Evolutionary conservation across 2,888 invertebrate species (phyloP), one percentile per base, ranked within the genome.

Genomic region (Caenorhabditis sulstoni): DNA sequence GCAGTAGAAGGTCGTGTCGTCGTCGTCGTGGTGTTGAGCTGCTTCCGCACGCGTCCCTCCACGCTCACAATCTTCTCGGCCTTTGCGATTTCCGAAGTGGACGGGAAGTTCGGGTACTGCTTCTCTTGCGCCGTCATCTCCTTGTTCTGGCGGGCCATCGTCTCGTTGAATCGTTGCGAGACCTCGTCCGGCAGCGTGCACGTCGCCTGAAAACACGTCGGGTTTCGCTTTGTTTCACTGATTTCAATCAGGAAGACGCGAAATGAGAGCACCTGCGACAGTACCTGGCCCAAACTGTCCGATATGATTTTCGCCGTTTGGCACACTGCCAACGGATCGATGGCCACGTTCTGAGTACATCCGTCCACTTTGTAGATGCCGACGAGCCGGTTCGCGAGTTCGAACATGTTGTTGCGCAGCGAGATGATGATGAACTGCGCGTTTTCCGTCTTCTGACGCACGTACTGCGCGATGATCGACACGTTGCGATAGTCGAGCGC

Each of bases 351-450:
- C 37, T 76, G 58, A 1, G 83, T 84, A 44, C 83, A 84, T 50
- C 79, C 81, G 49, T 73, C 57, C 1, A 93, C 95, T 92, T 99
- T 99, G 91, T 95, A 99, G 85, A 99, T 97, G 1, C 98, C 99
- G 14, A 98, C 94, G 8, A 98, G 92, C 71, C 94, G 93, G 90
- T 97, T 95, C 0, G 95, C 95, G 16, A 96, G 92, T 90, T 99
- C 97, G 90, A 97, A 99, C 98, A 99, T 99, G 91, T 98, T 96
- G 81, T 96, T 95, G 0, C 98, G 93, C 44, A 98, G 93, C 0
- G 98, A 97, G 81, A 99, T 97, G 83, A 99, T 96, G 81, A 99
- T 95, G 90, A 99, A 99, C 91, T 99, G 99, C 0, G 98, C 97
- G 91, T 98, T 97, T 91, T 94, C 95, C 0, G 97, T 97, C 39